Evolutionary conservation across 2,113 vertebrate genomes (phyloP).

Genomic region (Hippocampus mohnikei): DNA sequence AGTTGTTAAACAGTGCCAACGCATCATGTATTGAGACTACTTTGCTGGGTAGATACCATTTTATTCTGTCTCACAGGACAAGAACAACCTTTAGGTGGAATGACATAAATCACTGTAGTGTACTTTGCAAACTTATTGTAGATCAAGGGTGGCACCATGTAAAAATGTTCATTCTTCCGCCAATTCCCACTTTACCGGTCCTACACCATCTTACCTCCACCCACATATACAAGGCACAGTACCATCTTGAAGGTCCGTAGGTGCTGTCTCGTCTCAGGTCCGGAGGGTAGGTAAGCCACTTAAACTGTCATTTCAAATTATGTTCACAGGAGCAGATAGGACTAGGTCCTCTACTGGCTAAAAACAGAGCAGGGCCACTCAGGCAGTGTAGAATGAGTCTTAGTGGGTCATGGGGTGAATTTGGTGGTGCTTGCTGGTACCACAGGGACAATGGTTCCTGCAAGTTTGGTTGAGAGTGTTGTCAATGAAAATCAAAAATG

Average conservation of each 20-base stretch:
- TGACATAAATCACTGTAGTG: constrained; percentile 6
- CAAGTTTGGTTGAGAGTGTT: constrained; percentile 11
- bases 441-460: constrained; percentile 18
- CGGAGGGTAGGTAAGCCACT: constrained; percentile 69
- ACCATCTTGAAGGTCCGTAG: constrained; percentile 23
- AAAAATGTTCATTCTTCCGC: constrained; percentile 8
- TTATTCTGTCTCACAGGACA: background rate
- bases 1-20: background rate
- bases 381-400: constrained; percentile 27
- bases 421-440: constrained; percentile 20
- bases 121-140: constrained; percentile 4
- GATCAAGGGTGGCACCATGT: constrained; percentile 7
- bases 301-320: constrained; percentile 75
- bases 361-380: constrained; percentile 35
- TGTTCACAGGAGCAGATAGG: constrained; percentile 54
- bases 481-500: background rate
- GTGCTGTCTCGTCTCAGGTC: constrained; percentile 51
- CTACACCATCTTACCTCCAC: constrained; percentile 15
- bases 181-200: constrained; percentile 6
- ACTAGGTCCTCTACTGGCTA: constrained; percentile 24
- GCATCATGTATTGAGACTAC: background rate
- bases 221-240: constrained; percentile 14
- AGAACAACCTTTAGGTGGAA: background rate
- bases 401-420: constrained; percentile 30
- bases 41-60: background rate